A percentile compares a stretch with the other conserved stretches of the same genome.
These are phyloP conservation scores for Pollenia amentaria DNA, from an alignment of 2,888 invertebrate species.

Conservation along the genomic window DNA sequence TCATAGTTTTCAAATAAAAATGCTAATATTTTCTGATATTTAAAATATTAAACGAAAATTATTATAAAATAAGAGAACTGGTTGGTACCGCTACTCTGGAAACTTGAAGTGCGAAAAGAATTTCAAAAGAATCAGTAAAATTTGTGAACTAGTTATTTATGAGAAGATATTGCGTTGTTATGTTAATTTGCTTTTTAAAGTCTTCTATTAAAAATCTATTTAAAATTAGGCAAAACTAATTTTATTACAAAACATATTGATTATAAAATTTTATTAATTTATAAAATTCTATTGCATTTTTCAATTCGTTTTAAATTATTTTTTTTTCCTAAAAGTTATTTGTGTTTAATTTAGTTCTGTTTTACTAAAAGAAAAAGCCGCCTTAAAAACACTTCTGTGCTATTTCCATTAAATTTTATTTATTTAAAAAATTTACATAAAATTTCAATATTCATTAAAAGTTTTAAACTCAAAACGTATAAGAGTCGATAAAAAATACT, in stretches of 20 bases:
- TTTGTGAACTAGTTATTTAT: too few species aligned
- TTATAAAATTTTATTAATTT: too few species aligned
- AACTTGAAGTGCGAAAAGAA: too few species aligned
- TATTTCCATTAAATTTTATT: slow-evolving; percentile 52
- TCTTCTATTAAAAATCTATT: too few species aligned
- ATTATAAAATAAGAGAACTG: background rate
- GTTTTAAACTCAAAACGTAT: background rate
- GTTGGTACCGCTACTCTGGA: background rate
- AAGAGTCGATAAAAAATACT: background rate
- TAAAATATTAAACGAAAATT: too few species aligned
- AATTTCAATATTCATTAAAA: slow-evolving; percentile 14
- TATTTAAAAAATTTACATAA: slow-evolving; percentile 42
- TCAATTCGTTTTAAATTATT: background rate
- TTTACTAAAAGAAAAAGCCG: background rate
- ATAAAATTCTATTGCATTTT: too few species aligned
- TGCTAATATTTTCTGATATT: background rate
- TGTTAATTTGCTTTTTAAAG: too few species aligned
- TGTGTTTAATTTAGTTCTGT: background rate
- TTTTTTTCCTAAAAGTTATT: background rate
- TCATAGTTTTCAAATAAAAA: slow-evolving; percentile 15
- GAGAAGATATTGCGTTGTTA: too few species aligned
- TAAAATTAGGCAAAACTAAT: too few species aligned
- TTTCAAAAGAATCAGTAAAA: too few species aligned
- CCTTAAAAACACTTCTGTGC: background rate
- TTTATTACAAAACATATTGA: too few species aligned